phyloP scores from a whole-genome alignment of 2,113 vertebrate genomes.

The Carettochelys insculpta region DNA sequence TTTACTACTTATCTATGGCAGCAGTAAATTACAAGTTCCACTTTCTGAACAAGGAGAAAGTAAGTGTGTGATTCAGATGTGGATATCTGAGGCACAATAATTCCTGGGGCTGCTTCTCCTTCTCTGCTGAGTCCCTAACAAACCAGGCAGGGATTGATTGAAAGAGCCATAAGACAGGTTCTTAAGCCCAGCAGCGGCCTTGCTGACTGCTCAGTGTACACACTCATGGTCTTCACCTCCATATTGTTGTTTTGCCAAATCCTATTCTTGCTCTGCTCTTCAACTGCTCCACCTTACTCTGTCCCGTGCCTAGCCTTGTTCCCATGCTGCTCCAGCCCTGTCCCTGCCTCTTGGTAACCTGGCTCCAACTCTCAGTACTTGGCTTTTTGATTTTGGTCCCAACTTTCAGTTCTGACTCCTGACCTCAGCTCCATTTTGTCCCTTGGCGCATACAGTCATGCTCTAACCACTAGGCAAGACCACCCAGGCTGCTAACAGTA shows the following conservation, averaged over 20 bases:
- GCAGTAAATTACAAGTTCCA: constrained; percentile 3
- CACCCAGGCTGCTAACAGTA: background rate
- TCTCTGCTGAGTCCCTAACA: too few species aligned
- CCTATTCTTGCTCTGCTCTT: background rate
- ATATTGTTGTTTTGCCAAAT: background rate
- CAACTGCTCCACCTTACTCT: background rate
- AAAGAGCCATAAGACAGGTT: background rate
- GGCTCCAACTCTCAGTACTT: too few species aligned
- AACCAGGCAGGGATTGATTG: background rate
- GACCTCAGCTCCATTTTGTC: background rate
- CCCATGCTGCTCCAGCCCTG: background rate
- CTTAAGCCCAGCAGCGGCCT: background rate
- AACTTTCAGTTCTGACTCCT: background rate
- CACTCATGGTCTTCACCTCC: background rate
- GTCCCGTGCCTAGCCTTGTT: background rate
- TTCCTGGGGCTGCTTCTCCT: constrained; percentile 35
- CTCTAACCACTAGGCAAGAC: background rate
- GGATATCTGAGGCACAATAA: constrained; percentile 17
- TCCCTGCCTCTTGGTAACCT: too few species aligned
- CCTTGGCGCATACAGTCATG: background rate
- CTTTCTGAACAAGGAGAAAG: background rate
- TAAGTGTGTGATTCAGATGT: background rate
- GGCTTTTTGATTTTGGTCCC: too few species aligned
- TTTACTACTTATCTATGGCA: constrained; percentile 13
- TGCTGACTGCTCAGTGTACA: background rate